Evolutionary conservation across 2,888 invertebrate species (phyloP).

Genomic region (Pecten maximus): DNA sequence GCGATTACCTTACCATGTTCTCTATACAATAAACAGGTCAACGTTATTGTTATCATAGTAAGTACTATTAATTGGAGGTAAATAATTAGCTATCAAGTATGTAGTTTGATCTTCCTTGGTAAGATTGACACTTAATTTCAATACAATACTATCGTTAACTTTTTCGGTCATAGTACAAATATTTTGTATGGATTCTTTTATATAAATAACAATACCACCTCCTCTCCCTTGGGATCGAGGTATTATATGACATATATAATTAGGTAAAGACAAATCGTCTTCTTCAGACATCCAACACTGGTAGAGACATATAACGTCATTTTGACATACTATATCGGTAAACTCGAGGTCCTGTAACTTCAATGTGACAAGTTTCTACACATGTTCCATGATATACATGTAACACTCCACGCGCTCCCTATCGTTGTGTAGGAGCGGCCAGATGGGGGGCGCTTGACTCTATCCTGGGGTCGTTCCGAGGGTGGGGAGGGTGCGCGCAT

Average conservation of each 20-base stretch:
- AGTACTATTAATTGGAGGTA: conserved; percentile 27
- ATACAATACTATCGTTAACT: conserved; percentile 14
- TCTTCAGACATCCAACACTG: not conserved
- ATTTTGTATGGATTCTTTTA: not conserved
- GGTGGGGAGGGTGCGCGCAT: too few relatives aligned
- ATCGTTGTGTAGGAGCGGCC: too few relatives aligned
- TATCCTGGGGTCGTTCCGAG: too few relatives aligned
- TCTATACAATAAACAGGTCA: not conserved
- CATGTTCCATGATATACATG: conserved; percentile 4
- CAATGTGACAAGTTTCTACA: not conserved
- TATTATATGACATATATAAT: not conserved
- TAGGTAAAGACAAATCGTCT: not conserved
- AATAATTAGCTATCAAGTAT: not conserved
- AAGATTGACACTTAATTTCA: not conserved
- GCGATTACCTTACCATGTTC: not conserved
- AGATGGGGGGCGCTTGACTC: too few relatives aligned
- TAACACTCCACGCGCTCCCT: conserved; percentile 5
- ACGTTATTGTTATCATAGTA: conserved; percentile 11
- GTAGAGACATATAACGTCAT: conserved; percentile 24
- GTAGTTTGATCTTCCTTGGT: not conserved
- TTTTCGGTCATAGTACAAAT: not conserved
- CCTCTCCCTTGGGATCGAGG: not conserved
- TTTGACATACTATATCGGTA: not conserved
- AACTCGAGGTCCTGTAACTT: not conserved
- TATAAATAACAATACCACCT: conserved; percentile 3